Percentiles rank a stretch among this genome's conserved stretches.
These are phyloP conservation scores for Teleogryllus occipitalis DNA, from an alignment of 1,140 invertebrate genomes.

Conservation along the genomic window DNA sequence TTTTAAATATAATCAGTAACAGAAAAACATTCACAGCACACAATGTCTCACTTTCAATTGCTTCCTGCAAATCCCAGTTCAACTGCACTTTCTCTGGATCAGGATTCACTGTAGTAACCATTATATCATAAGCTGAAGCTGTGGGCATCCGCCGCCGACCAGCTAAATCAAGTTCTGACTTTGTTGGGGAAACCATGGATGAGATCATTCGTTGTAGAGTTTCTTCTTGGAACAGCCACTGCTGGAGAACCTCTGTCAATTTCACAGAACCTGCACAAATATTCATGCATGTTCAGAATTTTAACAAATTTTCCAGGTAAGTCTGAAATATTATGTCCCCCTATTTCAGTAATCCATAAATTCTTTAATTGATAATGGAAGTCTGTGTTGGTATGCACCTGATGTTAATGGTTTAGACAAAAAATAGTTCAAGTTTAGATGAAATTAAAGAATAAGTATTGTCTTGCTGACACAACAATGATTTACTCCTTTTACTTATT, in stretches of 20 bases:
- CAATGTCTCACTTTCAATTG: slow-evolving; percentile 46
- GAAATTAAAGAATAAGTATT: too few relatives aligned
- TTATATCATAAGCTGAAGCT: slow-evolving; percentile 59
- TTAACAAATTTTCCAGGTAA: background rate
- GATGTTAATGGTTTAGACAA: too few relatives aligned
- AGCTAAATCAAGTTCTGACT: slow-evolving; percentile 35
- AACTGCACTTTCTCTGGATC: slow-evolving; percentile 58
- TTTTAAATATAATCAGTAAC: background rate
- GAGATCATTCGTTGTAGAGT: slow-evolving; percentile 36
- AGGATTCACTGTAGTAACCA: slow-evolving; percentile 68
- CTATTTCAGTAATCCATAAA: too few relatives aligned
- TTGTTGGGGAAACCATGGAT: slow-evolving; percentile 35
- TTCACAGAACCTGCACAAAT: slow-evolving; percentile 30
- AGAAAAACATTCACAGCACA: background rate
- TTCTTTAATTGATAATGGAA: background rate
- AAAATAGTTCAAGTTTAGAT: too few relatives aligned
- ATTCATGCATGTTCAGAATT: background rate
- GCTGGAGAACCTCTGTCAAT: slow-evolving; percentile 33
- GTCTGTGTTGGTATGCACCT: too few relatives aligned
- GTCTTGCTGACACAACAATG: too few relatives aligned
- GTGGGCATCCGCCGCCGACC: slow-evolving; percentile 40
- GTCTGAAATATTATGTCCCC: too few relatives aligned
- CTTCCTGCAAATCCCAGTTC: slow-evolving; percentile 55
- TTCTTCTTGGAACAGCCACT: slow-evolving; percentile 38
- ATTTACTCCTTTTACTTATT: too few relatives aligned